Percentiles rank a stretch among this genome's conserved stretches.
phyloP scores from a whole-genome alignment of 1,140 invertebrate genomes.

The Drosophila willistoni region DNA sequence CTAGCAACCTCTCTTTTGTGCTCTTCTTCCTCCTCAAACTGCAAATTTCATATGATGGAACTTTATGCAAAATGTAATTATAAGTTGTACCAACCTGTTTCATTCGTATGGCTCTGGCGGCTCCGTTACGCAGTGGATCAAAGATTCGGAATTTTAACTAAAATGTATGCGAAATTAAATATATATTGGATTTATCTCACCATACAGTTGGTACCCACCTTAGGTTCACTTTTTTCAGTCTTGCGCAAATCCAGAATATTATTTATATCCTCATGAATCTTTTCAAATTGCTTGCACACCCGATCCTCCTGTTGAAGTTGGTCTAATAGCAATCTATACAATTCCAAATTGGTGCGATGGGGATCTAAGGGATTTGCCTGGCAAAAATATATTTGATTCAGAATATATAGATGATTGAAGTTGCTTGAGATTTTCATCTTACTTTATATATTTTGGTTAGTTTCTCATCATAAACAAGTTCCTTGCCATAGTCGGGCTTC shows the following conservation, averaged over 20 bases:
- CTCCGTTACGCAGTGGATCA: constrained; percentile 85
- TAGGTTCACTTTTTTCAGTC: constrained; percentile 83
- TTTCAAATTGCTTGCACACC: constrained; percentile 75
- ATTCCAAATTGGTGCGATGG: constrained; percentile 87
- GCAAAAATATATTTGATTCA: constrained; percentile 2
- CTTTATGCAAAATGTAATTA: not conserved
- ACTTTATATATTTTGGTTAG: constrained; percentile 87
- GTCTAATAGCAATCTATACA: constrained; percentile 84
- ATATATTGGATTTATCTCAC: too few species aligned
- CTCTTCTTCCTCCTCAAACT: constrained; percentile 82
- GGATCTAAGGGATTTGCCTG: constrained; percentile 86
- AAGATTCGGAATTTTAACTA: constrained; percentile 83
- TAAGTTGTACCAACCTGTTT: constrained; percentile 41
- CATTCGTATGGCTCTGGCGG: constrained; percentile 76
- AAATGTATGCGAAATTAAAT: not conserved
- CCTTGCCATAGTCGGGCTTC: constrained; percentile 86
- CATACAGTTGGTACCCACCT: constrained; percentile 14
- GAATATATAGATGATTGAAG: not conserved
- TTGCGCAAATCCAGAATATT: constrained; percentile 83
- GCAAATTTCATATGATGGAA: constrained; percentile 6
- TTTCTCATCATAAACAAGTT: constrained; percentile 86
- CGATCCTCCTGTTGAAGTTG: constrained; percentile 84
- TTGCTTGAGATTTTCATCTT: constrained; percentile 31
- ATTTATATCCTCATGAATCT: constrained; percentile 84
- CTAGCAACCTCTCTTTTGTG: constrained; percentile 73